Percentiles rank a stretch among this genome's conserved stretches.
These are phyloP conservation scores for Agrypnia vestita DNA, from an alignment of 1,140 invertebrate genomes.

Conservation along the genomic window DNA sequence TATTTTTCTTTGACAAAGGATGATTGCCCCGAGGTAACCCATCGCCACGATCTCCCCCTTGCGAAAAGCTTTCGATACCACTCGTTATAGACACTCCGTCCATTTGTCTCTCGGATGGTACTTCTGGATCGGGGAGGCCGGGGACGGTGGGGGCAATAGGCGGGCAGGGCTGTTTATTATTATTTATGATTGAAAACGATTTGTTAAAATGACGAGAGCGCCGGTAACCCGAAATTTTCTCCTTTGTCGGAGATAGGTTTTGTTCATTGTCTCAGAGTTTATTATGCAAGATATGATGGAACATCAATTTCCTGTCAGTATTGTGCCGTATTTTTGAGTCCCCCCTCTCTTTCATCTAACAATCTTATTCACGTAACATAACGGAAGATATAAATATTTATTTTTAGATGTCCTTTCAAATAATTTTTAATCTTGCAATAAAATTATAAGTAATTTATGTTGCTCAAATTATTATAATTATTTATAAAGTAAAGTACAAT, in stretches of 20 bases:
- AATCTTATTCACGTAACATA: no score
- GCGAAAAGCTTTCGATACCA: constrained; percentile 22
- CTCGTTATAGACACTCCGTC: constrained; percentile 19
- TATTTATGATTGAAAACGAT: constrained; percentile 51
- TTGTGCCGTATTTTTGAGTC: constrained; percentile 16
- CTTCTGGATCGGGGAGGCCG: neutral
- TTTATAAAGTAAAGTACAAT: no score
- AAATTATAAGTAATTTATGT: no score
- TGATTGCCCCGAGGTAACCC: constrained; percentile 20
- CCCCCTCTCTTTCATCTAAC: neutral
- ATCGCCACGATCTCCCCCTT: constrained; percentile 2
- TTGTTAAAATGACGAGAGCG: constrained; percentile 36
- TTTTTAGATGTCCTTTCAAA: no score
- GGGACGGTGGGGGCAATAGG: neutral
- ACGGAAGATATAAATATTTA: no score
- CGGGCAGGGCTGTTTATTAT: constrained; percentile 43
- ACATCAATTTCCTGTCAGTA: constrained; percentile 44
- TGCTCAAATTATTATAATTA: no score
- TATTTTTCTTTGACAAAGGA: constrained; percentile 2
- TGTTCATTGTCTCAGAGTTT: constrained; percentile 39
- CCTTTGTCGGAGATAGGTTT: constrained; percentile 27
- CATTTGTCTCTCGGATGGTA: constrained; percentile 33
- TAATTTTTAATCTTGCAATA: no score
- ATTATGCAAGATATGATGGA: constrained; percentile 43
- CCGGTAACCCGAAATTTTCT: constrained; percentile 33